phyloP scores from a whole-genome alignment of 2,797 vertebrate species.

The Ataeniobius toweri region DNA sequence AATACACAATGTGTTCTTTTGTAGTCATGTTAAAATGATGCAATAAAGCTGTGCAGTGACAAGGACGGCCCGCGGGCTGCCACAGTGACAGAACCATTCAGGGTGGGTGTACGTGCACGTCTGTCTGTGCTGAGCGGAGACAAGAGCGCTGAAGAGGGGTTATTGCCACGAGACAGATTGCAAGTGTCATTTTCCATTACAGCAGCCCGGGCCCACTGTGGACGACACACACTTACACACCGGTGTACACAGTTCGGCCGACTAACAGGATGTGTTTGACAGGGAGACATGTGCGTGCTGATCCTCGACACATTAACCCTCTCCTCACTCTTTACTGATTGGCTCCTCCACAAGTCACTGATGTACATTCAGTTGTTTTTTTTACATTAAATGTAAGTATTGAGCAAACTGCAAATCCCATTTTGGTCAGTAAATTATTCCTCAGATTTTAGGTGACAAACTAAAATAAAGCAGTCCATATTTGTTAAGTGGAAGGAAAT shows the following conservation, averaged over 20 bases:
- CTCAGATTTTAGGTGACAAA: neutral
- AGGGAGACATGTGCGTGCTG: conserved; percentile 60
- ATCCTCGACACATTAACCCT: conserved; percentile 50
- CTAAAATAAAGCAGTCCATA: neutral
- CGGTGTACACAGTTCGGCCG: conserved; percentile 71
- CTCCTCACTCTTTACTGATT: conserved; percentile 29
- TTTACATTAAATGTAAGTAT: conserved; percentile 20
- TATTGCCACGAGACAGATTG: conserved; percentile 86
- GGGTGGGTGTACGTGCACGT: neutral
- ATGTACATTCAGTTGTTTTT: conserved; percentile 11
- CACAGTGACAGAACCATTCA: conserved; percentile 59
- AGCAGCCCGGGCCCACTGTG: conserved; percentile 62
- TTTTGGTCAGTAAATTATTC: conserved; percentile 22
- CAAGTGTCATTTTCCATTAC: conserved; percentile 86
- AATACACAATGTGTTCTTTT: conserved; percentile 79
- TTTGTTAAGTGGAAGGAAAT: neutral
- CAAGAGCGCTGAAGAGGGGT: conserved; percentile 76
- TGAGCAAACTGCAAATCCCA: conserved; percentile 17
- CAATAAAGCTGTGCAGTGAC: conserved; percentile 81
- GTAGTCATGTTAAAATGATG: conserved; percentile 84
- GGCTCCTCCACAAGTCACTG: conserved; percentile 7
- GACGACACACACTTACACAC: conserved; percentile 43
- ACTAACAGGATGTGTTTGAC: conserved; percentile 78
- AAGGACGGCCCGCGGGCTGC: conserved; percentile 73
- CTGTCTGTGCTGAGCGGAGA: conserved; percentile 49